Evolutionary conservation across 2,888 invertebrate species (phyloP).

Genomic region (Acanthosepion esculentum): DNA sequence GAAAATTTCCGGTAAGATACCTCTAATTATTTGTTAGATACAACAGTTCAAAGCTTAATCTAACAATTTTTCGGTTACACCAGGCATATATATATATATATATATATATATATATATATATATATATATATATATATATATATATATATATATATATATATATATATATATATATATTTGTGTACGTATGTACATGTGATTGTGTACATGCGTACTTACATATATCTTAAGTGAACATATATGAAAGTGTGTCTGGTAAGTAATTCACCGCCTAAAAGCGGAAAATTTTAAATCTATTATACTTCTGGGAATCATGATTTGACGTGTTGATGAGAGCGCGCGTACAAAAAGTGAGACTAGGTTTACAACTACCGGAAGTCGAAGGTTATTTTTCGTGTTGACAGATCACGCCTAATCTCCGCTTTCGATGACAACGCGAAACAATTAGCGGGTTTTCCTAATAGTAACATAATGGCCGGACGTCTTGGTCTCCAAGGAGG

Average conservation of each 20-base stretch:
- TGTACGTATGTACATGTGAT: too few relatives aligned
- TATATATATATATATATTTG: too few relatives aligned
- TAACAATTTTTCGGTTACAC: too few relatives aligned
- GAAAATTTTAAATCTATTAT: neutral
- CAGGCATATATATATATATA: too few relatives aligned
- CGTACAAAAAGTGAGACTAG: neutral
- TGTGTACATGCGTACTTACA: neutral
- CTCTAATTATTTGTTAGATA: neutral
- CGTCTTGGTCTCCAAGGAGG: neutral
- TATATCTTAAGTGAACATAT: neutral
- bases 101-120: too few relatives aligned
- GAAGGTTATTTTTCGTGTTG: neutral
- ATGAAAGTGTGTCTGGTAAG: neutral
- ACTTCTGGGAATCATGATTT: neutral
- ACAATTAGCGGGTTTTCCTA: neutral
- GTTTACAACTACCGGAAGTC: neutral
- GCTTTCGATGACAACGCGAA: neutral
- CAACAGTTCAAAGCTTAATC: too few relatives aligned
- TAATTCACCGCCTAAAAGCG: neutral
- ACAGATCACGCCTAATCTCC: constrained; percentile 12
- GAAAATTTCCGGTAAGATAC: neutral
- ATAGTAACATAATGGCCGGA: neutral
- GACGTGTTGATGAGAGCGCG: neutral
- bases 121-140: too few relatives aligned
- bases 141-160: too few relatives aligned